phyloP scores from a whole-genome alignment of 2,797 vertebrate genomes.

The Takifugu ocellatus region DNA sequence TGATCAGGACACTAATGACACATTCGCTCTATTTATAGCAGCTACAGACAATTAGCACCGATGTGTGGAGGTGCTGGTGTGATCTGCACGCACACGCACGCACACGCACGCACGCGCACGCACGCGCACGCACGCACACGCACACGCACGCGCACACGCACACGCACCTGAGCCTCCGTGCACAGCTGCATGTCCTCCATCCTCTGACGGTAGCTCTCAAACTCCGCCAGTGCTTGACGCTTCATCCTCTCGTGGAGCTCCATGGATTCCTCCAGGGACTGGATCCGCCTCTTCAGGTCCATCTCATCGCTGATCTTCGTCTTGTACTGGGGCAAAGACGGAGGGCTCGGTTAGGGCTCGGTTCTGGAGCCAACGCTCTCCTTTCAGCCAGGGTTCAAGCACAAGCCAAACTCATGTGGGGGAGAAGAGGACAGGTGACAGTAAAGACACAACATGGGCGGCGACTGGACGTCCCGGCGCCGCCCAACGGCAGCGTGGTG shows the following conservation, averaged over 20 bases:
- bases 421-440: too few relatives aligned
- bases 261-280: slow-evolving; percentile 92
- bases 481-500: neutral
- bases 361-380: too few relatives aligned
- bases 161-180: slow-evolving; percentile 85
- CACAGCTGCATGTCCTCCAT: slow-evolving; percentile 97
- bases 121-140: slow-evolving; percentile 9
- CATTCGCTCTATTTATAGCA: too few relatives aligned
- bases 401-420: too few relatives aligned
- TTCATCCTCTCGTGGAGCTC: slow-evolving; percentile 96
- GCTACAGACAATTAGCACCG: neutral
- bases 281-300: slow-evolving; percentile 92
- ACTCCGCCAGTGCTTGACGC: slow-evolving; percentile 91
- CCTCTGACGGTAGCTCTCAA: slow-evolving; percentile 92
- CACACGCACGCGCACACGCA: too few relatives aligned
- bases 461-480: too few relatives aligned
- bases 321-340: slow-evolving; percentile 81
- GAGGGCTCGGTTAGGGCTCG: neutral
- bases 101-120: too few relatives aligned
- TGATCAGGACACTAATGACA: slow-evolving; percentile 12
- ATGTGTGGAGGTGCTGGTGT: neutral
- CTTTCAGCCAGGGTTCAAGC: too few relatives aligned
- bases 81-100: slow-evolving; percentile 5
- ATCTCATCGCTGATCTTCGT: slow-evolving; percentile 92
- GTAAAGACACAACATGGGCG: too few relatives aligned